These are phyloP conservation scores for Chamaetylas fuelleborni DNA, from an alignment of 2,113 vertebrate genomes.

Conservation along the genomic window DNA sequence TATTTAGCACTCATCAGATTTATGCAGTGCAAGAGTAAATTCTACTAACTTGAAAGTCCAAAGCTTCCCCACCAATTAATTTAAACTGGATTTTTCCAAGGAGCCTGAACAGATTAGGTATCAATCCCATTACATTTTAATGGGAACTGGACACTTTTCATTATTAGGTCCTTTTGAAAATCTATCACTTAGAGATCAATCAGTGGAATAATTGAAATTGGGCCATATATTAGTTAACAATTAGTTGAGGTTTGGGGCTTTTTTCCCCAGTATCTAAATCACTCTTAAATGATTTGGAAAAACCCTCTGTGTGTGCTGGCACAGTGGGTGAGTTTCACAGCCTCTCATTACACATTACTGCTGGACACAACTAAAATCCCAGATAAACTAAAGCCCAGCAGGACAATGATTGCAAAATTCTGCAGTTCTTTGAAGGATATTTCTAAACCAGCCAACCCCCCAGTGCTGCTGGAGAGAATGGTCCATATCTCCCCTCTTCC, in stretches of 20 bases:
- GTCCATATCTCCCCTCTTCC: neutral
- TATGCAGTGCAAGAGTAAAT: neutral
- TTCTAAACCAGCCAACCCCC: neutral
- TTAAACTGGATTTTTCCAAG: slow-evolving; percentile 22
- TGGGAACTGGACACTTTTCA: neutral
- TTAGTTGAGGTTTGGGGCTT: neutral
- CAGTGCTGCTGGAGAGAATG: neutral
- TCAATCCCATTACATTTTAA: slow-evolving; percentile 20
- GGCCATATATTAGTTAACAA: slow-evolving; percentile 1
- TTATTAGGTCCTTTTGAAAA: slow-evolving; percentile 15
- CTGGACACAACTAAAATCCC: neutral
- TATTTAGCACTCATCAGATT: slow-evolving; percentile 3
- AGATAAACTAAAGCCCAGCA: neutral
- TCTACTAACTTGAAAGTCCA: neutral
- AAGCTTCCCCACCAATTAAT: neutral
- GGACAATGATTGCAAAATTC: neutral
- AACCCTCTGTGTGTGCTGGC: neutral
- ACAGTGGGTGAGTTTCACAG: neutral
- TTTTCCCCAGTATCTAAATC: neutral
- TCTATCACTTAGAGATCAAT: slow-evolving; percentile 6
- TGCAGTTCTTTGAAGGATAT: neutral
- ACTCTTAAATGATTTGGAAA: slow-evolving; percentile 3
- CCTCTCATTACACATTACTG: neutral
- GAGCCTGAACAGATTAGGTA: neutral
- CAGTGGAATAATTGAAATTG: slow-evolving; percentile 11